These are phyloP conservation scores for Phoxinus phoxinus DNA, from an alignment of 2,113 vertebrate genomes.

Conservation along the genomic window DNA sequence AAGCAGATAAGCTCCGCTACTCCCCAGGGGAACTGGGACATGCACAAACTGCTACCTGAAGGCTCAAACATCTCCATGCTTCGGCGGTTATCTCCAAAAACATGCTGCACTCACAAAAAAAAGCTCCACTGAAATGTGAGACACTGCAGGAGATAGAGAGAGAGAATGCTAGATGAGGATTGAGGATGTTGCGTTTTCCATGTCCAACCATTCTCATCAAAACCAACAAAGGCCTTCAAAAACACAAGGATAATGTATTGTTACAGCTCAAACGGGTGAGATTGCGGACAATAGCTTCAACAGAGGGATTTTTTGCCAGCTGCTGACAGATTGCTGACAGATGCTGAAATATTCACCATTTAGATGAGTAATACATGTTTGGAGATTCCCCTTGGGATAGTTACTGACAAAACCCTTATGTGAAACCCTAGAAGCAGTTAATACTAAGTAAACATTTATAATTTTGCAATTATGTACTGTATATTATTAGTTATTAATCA, in stretches of 20 bases:
- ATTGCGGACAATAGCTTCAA: background rate
- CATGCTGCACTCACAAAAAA: conserved; percentile 33
- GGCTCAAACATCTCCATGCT: conserved; percentile 24
- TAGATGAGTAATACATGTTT: background rate
- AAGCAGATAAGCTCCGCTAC: background rate
- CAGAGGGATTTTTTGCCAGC: background rate
- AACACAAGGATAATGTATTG: conserved; percentile 8
- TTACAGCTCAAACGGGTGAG: background rate
- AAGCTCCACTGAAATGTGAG: conserved; percentile 34
- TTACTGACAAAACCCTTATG: background rate
- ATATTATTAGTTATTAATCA: background rate
- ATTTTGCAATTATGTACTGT: conserved; percentile 5
- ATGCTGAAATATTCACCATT: conserved; percentile 5
- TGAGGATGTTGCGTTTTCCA: conserved; percentile 28
- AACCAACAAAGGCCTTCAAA: conserved; percentile 20
- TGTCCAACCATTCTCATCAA: conserved; percentile 35
- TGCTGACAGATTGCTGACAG: conserved; percentile 4
- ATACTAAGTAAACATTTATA: background rate
- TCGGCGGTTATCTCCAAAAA: conserved; percentile 23
- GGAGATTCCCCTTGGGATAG: background rate
- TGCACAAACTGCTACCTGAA: conserved; percentile 16
- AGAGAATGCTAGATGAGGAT: conserved; percentile 31
- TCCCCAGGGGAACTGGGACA: background rate
- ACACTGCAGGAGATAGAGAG: conserved; percentile 12
- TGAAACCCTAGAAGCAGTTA: background rate